Base-by-base conservation (phyloP, 1,140 invertebrate species). In the Eulimnadia texana region DNA sequence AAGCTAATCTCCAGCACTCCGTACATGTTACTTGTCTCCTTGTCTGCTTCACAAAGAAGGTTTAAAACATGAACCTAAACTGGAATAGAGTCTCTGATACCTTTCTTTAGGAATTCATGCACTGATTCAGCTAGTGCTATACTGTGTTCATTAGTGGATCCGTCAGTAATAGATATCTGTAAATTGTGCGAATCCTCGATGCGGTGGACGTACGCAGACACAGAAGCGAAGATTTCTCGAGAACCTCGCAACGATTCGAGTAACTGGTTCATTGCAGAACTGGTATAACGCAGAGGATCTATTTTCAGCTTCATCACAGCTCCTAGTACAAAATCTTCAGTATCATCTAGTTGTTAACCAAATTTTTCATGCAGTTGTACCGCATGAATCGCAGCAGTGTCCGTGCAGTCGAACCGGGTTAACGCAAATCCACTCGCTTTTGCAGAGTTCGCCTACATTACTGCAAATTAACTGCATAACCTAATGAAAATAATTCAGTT, bases 391-490 rank as follows among this genome's bases (percentile, higher is more conserved):
- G 29, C 55, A 57, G 28, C 55, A 57, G 11, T 57, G 55, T 19
- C 55, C 55, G 29, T 27, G 55, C 11, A 27, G 55, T 20, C 28
- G 25, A 10, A 57, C 25, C 22, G 27, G 27, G 25, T 57, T 33
- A 28, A 27, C 20, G 28, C 55, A 57, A 29, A 23, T 20, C n/a
- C 27, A 33, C 19, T 57, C 27, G 22, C 33, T 57, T 11, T 33
- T 57, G 6, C 55, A 57, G 10, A 57, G 20, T 13, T 23, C 29
- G 3, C 55, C 55, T 11, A 27, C 55, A 33, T 57, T 57, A 25
- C 55, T 57, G 19, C 55, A 57, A n/a, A 57, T 33, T 27, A 57
- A 23, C 27, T 57, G 55, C 25, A 57, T 57, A 20, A 57, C 55
- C 55, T 57, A 20, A n/a, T 27, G 13, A n/a, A 6, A 42, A 9